Base-by-base conservation (phyloP, 2,888 invertebrate species). In the Lucinisca nassula region DNA sequence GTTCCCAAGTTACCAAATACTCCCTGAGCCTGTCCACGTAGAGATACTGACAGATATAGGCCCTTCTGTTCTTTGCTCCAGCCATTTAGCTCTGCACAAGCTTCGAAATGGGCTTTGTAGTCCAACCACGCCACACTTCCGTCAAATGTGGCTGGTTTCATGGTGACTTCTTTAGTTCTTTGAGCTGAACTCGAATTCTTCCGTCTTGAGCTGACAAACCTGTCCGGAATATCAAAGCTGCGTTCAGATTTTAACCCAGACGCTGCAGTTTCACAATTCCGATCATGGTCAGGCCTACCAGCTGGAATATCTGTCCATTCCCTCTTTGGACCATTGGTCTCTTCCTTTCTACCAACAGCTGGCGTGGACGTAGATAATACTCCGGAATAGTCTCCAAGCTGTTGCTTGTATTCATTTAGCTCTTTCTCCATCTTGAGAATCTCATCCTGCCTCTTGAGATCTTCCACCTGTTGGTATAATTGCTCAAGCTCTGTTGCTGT, bases 71-170 rank as follows among this genome's bases (percentile, higher is more conserved):
- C n/a, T n/a, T n/a, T n/a, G n/a, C n/a, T n/a, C n/a, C n/a, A n/a
- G n/a, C n/a, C n/a, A n/a, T n/a, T n/a, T n/a, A n/a, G 35, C 14
- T 72, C 40, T 8, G 82, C 86, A 67, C 58, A 72, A 40, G 70
- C 32, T 37, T 81, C 81, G 72, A 87, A 84, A 55, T 84, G 87
- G 17, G 84, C 80, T 40, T 58, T 81, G 27, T 78, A 84, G 32
- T 84, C 87, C 0, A 21, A 24, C 87, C 80, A 87, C 21, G 84
- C 77, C 4, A 8, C 24, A 4, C 14, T 74, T 12, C 84, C 84
- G 37, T 84, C 87, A 78, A 55, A 83, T 8, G 84, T 87, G 17
- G 67, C 79, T n/a, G 55, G 55, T 55, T 55, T 55, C 55, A 55
- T 55, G 12, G 21, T 55, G 10, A n/a, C n/a, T n/a, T 55, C n/a